Conservation (phyloP, 2,797 vertebrate genomes). For the Sternarchorhynchus goeldii region DNA sequence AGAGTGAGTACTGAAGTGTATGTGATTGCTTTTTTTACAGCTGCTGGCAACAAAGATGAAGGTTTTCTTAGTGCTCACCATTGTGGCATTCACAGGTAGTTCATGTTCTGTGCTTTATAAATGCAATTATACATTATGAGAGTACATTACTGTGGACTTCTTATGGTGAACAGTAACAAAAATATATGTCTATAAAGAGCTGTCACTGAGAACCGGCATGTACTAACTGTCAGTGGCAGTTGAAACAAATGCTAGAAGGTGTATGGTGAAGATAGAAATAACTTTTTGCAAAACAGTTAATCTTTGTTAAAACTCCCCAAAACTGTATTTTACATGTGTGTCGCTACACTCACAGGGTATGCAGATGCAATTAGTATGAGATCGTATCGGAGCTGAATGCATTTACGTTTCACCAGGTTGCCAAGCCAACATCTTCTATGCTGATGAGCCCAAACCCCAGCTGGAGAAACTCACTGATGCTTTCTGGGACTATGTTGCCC, state of each 20-base stretch:
- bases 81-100: constrained; percentile 72
- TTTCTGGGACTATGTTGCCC: constrained; percentile 78
- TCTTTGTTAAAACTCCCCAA: no score
- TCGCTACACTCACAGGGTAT: no score
- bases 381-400: not conserved
- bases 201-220: no score
- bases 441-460: constrained; percentile 74
- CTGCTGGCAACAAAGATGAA: constrained; percentile 68
- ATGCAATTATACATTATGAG: not conserved
- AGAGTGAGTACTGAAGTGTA: no score
- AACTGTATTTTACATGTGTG: no score
- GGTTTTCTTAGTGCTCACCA: constrained; percentile 64
- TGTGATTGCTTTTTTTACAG: constrained; percentile 54
- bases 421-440: constrained; percentile 76
- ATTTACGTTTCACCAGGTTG: constrained; percentile 64
- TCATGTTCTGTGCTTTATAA: constrained; percentile 16
- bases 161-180: no score
- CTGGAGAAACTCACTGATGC: constrained; percentile 77
- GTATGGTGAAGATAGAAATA: no score
- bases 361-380: not conserved
- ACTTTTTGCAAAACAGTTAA: no score
- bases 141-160: no score
- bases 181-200: no score
- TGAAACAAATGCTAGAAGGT: no score
- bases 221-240: no score